A percentile compares a stretch with the other conserved stretches of the same genome.
Evolutionary conservation across 2,888 invertebrate species (phyloP).

Genomic region (Elysia crispata): DNA sequence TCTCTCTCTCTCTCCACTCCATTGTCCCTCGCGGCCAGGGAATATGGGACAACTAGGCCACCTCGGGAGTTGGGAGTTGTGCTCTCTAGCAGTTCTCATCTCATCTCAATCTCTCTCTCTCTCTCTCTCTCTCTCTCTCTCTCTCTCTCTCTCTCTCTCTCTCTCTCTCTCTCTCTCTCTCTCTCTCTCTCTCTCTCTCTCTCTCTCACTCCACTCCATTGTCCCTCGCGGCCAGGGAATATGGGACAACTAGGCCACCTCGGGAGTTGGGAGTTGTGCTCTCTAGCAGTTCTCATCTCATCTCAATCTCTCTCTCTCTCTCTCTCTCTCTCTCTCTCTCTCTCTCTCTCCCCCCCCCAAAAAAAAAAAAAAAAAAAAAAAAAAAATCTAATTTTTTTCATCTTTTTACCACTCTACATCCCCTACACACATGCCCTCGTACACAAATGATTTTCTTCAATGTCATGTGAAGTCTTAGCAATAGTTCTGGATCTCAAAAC

Average conservation of each 20-base stretch:
- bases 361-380: no score
- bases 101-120: not conserved
- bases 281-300: not conserved
- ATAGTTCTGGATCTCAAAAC: no score
- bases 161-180: not conserved
- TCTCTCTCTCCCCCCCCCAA: conserved; percentile 32
- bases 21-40: not conserved
- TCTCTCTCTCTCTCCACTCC: no score
- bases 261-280: not conserved
- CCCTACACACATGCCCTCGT: no score
- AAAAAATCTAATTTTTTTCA: no score
- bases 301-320: not conserved
- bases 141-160: conserved; percentile 36
- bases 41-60: not conserved
- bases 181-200: not conserved
- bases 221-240: not conserved
- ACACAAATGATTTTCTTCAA: no score
- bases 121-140: conserved; percentile 22
- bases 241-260: not conserved
- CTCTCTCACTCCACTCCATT: not conserved
- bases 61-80: not conserved
- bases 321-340: conserved; percentile 26
- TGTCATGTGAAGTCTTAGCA: no score
- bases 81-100: not conserved
- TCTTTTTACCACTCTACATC: no score